These are phyloP conservation scores for Centropyge bicolor DNA, from an alignment of 2,797 vertebrate species.

Conservation along the genomic window DNA sequence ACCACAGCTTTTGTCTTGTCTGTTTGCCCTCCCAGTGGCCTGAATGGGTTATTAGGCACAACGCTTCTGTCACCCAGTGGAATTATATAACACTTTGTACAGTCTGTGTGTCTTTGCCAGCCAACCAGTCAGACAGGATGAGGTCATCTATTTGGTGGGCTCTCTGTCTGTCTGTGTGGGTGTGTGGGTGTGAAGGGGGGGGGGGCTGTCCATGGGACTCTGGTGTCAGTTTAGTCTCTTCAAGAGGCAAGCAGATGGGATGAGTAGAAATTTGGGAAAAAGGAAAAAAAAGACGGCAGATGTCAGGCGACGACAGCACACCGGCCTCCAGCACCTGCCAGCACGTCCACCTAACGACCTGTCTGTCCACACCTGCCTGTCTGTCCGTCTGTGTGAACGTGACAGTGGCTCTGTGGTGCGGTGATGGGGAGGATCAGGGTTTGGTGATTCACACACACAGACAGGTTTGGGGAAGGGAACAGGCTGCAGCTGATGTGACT, in stretches of 20 bases:
- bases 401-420: neutral
- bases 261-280: conserved; percentile 7
- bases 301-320: conserved; percentile 27
- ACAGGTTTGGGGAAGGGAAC: neutral
- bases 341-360: conserved; percentile 1
- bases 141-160: conserved; percentile 58
- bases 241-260: conserved; percentile 41
- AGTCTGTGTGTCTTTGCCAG: conserved; percentile 42
- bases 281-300: conserved; percentile 18
- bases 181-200: conserved; percentile 37
- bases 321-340: conserved; percentile 26
- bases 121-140: conserved; percentile 55
- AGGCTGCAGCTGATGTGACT: conserved; percentile 27
- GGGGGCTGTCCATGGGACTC: conserved; percentile 29
- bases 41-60: conserved; percentile 42
- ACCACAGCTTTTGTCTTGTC: conserved; percentile 31
- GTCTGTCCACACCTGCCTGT: neutral
- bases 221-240: conserved; percentile 41
- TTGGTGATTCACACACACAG: neutral
- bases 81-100: conserved; percentile 58
- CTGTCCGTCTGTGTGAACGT: conserved; percentile 9
- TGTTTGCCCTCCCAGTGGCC: conserved; percentile 1
- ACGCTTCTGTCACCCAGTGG: conserved; percentile 35
- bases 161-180: conserved; percentile 22
- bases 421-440: neutral